Conservation (phyloP, 2,888 invertebrate species). For the Andrena fulva region DNA sequence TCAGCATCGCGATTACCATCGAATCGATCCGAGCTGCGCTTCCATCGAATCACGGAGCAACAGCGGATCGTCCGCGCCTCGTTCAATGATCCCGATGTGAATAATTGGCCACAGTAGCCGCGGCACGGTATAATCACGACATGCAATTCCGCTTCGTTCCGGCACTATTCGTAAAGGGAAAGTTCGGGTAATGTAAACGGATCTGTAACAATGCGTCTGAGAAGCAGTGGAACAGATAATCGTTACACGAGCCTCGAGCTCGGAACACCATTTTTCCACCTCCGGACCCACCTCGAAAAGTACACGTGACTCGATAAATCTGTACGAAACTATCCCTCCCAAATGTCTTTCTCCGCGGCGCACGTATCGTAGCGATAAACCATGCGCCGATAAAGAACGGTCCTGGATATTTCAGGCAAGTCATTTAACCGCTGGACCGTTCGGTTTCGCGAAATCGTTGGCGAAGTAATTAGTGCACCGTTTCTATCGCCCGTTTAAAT, state of each 20-base stretch:
- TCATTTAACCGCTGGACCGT: not conserved
- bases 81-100: constrained; percentile 45
- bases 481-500: not conserved
- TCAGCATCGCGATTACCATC: not conserved
- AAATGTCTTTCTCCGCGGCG: constrained; percentile 7
- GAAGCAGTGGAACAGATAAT: constrained; percentile 35
- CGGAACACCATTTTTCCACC: constrained; percentile 1
- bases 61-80: constrained; percentile 17
- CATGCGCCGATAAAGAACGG: not conserved
- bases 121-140: constrained; percentile 41
- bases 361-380: not conserved
- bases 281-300: not conserved
- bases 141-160: constrained; percentile 55
- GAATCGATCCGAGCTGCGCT: constrained; percentile 6
- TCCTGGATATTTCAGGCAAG: not conserved
- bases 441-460: not conserved
- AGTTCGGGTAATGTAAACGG: constrained; percentile 51
- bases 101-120: constrained; percentile 32
- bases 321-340: not conserved
- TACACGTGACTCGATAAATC: constrained; percentile 3
- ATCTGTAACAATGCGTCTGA: constrained; percentile 51
- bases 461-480: not conserved
- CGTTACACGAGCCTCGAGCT: constrained; percentile 29
- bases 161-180: constrained; percentile 59
- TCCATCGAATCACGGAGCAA: constrained; percentile 15